Evolutionary conservation across 1,140 invertebrate species (phyloP).

Genomic region (Paraescarpia echinospica): DNA sequence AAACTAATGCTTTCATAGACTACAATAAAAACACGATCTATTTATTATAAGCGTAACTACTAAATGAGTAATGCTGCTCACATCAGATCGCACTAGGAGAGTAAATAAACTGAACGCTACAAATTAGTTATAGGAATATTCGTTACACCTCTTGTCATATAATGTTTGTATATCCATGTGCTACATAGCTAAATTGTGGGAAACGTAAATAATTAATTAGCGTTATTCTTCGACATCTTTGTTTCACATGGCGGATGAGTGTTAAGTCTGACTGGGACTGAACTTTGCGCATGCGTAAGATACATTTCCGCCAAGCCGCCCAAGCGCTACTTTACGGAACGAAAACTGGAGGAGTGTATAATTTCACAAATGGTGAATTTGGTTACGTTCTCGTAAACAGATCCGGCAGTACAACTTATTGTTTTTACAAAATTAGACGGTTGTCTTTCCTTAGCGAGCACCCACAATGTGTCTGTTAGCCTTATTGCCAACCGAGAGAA

Average conservation of each 20-base stretch:
- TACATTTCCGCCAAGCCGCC: not conserved
- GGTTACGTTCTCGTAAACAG: not conserved
- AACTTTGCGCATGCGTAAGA: not conserved
- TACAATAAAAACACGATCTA: not conserved
- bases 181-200: not conserved
- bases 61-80: not conserved
- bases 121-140: not conserved
- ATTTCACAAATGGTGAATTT: not conserved
- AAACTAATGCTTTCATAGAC: not conserved
- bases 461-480: not conserved
- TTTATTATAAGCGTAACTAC: not conserved
- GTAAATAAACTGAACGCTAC: not conserved
- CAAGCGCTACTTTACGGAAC: not conserved
- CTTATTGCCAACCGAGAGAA: not conserved
- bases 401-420: not conserved
- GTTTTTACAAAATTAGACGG: not conserved
- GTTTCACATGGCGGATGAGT: constrained; percentile 2
- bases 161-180: not conserved
- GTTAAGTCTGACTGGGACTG: not conserved
- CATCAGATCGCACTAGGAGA: not conserved
- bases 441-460: not conserved
- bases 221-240: constrained; percentile 1
- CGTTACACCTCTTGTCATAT: not conserved
- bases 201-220: not conserved
- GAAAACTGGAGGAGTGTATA: not conserved